Evolutionary conservation across 2,113 vertebrate species (phyloP).

Genomic region (Clupea harengus): DNA sequence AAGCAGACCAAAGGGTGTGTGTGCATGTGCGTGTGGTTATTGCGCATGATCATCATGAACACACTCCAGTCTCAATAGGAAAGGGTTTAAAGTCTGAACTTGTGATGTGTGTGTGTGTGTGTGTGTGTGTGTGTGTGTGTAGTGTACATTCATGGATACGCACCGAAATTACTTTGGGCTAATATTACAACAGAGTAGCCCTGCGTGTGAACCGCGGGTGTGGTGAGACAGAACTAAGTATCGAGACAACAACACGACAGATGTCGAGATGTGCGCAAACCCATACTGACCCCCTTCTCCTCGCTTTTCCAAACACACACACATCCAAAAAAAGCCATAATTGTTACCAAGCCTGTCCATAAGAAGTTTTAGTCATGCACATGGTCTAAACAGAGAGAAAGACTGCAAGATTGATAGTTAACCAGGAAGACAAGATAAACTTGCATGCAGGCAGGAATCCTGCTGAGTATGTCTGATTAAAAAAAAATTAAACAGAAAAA

Average conservation of each 20-base stretch:
- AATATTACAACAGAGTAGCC: neutral
- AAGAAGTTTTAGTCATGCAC: neutral
- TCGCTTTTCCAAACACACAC: neutral
- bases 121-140: neutral
- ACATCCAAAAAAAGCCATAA: neutral
- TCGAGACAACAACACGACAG: neutral
- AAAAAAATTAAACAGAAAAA: neutral
- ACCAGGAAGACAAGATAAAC: neutral
- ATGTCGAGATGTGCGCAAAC: neutral
- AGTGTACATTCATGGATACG: neutral
- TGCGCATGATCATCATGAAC: neutral
- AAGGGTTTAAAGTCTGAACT: conserved; percentile 1
- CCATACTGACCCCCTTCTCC: neutral
- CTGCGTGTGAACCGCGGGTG: neutral
- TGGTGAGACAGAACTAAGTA: neutral
- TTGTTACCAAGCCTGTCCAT: neutral
- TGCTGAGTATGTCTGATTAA: neutral
- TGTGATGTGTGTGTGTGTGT: neutral
- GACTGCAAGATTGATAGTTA: neutral
- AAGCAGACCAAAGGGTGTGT: neutral
- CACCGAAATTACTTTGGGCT: neutral
- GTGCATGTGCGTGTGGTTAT: neutral
- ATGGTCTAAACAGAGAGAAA: neutral
- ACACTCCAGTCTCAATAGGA: neutral
- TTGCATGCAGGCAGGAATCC: neutral